phyloP scores from a whole-genome alignment of 1,140 invertebrate genomes.

The Hylaeus anthracinus region DNA sequence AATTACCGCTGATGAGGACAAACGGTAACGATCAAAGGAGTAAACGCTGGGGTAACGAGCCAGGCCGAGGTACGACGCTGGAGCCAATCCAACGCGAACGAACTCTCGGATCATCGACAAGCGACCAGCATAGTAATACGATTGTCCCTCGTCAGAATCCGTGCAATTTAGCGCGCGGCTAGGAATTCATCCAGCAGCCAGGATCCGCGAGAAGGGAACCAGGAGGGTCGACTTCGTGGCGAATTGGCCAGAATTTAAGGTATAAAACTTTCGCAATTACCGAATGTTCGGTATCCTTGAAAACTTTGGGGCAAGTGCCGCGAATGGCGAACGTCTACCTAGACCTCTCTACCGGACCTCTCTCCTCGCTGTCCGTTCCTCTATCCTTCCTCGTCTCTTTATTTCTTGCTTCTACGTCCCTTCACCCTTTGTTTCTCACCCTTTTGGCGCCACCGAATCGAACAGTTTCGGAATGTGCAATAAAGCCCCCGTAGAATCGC shows the following conservation, averaged over 20 bases:
- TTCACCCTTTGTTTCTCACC: slow-evolving; percentile 16
- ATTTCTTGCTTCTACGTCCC: background rate
- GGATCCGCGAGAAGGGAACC: background rate
- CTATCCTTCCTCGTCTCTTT: background rate
- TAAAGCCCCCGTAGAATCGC: slow-evolving; percentile 45
- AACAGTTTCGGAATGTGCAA: slow-evolving; percentile 61
- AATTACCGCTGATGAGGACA: background rate
- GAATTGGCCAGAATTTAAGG: slow-evolving; percentile 55
- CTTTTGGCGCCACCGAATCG: slow-evolving; percentile 1
- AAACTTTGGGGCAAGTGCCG: slow-evolving; percentile 55
- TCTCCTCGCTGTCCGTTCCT: background rate
- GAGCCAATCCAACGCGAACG: slow-evolving; percentile 23
- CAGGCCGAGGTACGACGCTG: background rate
- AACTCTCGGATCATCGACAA: slow-evolving; percentile 3
- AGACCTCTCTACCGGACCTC: background rate
- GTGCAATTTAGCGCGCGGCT: slow-evolving; percentile 26
- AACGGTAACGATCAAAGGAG: background rate
- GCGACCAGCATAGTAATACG: slow-evolving; percentile 37
- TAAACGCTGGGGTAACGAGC: slow-evolving; percentile 28
- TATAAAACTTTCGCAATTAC: slow-evolving; percentile 68
- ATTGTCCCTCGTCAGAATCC: slow-evolving; percentile 38
- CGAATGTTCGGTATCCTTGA: slow-evolving; percentile 65
- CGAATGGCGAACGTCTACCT: slow-evolving; percentile 16
- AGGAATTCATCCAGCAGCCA: slow-evolving; percentile 30
- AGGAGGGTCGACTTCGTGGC: slow-evolving; percentile 12